Evolutionary conservation across 2,888 invertebrate genomes (phyloP), one percentile per base, ranked within the genome.

Genomic region (Drosophila silvestris): DNA sequence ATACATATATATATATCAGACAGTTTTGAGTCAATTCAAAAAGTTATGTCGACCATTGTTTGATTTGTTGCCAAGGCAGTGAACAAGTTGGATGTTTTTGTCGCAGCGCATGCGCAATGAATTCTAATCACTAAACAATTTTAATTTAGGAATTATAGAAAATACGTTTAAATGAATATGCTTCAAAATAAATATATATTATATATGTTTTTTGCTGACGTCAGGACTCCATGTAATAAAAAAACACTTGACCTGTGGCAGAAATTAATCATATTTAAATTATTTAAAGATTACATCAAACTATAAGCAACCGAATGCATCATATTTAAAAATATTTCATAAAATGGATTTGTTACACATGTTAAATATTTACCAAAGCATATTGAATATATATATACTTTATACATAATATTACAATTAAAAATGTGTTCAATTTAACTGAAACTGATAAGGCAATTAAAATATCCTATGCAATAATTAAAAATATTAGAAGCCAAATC

Each of bases 61-160:
- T 66, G 60, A 76, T 50, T 74, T 60, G 83, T 87, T 81, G 78
- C 79, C 78, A 84, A 66, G 90, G 58, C 53, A 56, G 22, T 69
- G 22, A 30, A 30, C 30, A 28, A 60, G 16, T 28, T 35, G 9
- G 5, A 47, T n/a, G 16, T 16, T 28, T 44, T 22, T 30, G 30
- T 51, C 47, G n/a, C 19, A 35, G 53, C 32, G 63, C 78, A 63
- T 79, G 79, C 82, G 79, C 78, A 61, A 30, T 39, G 1, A 22
- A 16, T 16, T 16, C 7, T 41, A 41, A 41, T 14, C 6, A 44
- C 44, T 1, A 22, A 22, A 6, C 22, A 12, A 0, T 44, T 47
- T 35, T 22, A 33, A 16, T 22, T 39, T 39, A n/a, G 7, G 22
- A 4, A 26, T 10, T 12, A 32, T 22, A 12, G 1, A 44, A 12